Base-by-base conservation (phyloP, 2,888 invertebrate genomes). In the Griposia aprilina region DNA sequence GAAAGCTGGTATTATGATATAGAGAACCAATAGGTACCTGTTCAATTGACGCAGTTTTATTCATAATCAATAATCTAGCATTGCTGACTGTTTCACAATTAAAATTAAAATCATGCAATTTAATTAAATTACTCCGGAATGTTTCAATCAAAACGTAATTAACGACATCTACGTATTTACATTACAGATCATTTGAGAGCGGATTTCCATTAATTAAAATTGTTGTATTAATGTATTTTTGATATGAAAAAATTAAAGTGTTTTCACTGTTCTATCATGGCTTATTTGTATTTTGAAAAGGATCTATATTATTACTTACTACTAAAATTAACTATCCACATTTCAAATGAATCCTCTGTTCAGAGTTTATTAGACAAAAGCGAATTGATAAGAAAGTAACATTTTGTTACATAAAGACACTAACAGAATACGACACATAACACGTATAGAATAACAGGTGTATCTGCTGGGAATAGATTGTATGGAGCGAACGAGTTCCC, bases 371-470 rank as follows among this genome's bases (percentile, higher is more conserved):
- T 41, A 11, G 15, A 65, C 0, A 80, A 48, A 36, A 41, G 2
- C 5, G 0, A 65, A 45, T 41, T 13, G 15, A 30, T 74, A 26
- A 36, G 36, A 45, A 20, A 0, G 4, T 48, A 13, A 13, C 36
- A 13, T 66, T 36, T 55, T 30, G 7, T 36, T 36, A 36, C 3
- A 36, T 36, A 36, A 3, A 36, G 2, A 36, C 30, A 36, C 30
- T 3, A 3, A 36, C 30, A 36, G 30, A 36, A 36, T 36, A 36
- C n/a, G n/a, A n/a, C 30, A 41, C 41, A 41, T 41, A 41, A 41
- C 52, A 55, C n/a, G 66, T 48, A 41, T 20, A 69, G 59, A 55
- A 73, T 63, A 71, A 23, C 86, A 85, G 71, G 69, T 85, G 80
- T 65, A 45, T 36, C 50, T 15, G 48, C 23, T 55, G 48, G 26